phyloP scores from a whole-genome alignment of 2,888 invertebrate species.

The Luffia ferchaultella region DNA sequence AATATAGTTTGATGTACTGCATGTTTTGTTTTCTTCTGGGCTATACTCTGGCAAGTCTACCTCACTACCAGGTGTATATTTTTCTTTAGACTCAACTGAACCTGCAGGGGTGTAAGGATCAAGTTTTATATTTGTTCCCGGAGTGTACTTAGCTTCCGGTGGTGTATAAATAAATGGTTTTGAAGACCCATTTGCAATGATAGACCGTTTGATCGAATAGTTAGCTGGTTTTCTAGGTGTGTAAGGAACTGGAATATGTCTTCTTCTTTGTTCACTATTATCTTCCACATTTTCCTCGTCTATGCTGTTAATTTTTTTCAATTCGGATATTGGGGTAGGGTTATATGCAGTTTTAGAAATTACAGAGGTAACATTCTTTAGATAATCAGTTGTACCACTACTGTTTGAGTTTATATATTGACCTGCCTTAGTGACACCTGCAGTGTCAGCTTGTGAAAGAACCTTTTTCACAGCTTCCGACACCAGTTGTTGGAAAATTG shows the following conservation, averaged over 20 bases:
- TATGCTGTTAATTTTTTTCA: conserved; percentile 49
- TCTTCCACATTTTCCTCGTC: conserved; percentile 37
- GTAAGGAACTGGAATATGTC: conserved; percentile 60
- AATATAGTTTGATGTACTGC: conserved; percentile 41
- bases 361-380: conserved; percentile 40
- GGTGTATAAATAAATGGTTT: conserved; percentile 52
- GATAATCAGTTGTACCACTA: conserved; percentile 6
- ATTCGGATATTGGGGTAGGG: conserved; percentile 72
- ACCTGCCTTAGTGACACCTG: conserved; percentile 22
- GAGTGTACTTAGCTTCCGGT: conserved; percentile 42
- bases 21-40: conserved; percentile 25
- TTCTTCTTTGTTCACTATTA: conserved; percentile 36
- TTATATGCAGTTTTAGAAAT: conserved; percentile 61
- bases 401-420: conserved; percentile 8
- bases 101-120: conserved; percentile 53
- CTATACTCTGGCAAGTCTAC: conserved; percentile 41
- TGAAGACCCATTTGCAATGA: conserved; percentile 37
- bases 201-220: conserved; percentile 37
- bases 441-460: conserved; percentile 49
- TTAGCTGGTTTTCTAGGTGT: conserved; percentile 54
- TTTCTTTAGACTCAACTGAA: conserved; percentile 36
- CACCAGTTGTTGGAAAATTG: conserved; percentile 65
- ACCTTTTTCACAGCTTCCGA: conserved; percentile 70
- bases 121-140: conserved; percentile 35
- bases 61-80: conserved; percentile 48